Percentiles rank a stretch among this genome's conserved stretches.
Evolutionary conservation across 2,797 vertebrate species (phyloP).

Genomic region (Moxostoma hubbsi): DNA sequence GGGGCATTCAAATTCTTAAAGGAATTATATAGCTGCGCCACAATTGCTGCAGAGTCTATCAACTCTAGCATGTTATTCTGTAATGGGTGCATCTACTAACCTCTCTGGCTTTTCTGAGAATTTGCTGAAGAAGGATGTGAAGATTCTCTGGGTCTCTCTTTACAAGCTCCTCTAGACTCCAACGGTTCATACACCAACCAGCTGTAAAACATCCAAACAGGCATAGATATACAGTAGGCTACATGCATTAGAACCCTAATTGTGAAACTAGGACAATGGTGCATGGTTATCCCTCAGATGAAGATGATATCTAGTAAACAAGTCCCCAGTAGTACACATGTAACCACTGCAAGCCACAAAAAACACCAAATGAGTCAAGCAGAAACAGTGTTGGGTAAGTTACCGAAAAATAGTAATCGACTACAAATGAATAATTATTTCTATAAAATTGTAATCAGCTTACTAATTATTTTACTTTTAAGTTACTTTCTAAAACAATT

Average conservation of each 20-base stretch:
- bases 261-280: conserved; percentile 6
- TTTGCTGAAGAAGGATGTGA: conserved; percentile 93
- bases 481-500: too few species aligned
- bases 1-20: conserved; percentile 2
- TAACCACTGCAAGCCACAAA: background rate
- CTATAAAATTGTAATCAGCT: too few species aligned
- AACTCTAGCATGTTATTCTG: background rate
- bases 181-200: conserved; percentile 94
- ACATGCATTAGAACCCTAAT: conserved; percentile 14
- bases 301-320: conserved; percentile 18
- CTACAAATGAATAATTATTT: too few species aligned
- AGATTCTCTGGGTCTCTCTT: conserved; percentile 91
- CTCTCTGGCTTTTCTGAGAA: conserved; percentile 88
- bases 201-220: conserved; percentile 72
- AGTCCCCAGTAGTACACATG: background rate
- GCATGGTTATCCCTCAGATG: background rate
- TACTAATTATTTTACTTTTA: too few species aligned
- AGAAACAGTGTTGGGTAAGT: background rate
- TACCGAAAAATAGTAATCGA: too few species aligned
- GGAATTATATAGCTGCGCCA: too few species aligned
- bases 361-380: background rate
- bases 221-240: conserved; percentile 5
- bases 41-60: too few species aligned
- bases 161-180: conserved; percentile 95
- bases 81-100: conserved; percentile 68